phyloP scores from a whole-genome alignment of 2,888 invertebrate genomes.

The Cheilosia impressa region DNA sequence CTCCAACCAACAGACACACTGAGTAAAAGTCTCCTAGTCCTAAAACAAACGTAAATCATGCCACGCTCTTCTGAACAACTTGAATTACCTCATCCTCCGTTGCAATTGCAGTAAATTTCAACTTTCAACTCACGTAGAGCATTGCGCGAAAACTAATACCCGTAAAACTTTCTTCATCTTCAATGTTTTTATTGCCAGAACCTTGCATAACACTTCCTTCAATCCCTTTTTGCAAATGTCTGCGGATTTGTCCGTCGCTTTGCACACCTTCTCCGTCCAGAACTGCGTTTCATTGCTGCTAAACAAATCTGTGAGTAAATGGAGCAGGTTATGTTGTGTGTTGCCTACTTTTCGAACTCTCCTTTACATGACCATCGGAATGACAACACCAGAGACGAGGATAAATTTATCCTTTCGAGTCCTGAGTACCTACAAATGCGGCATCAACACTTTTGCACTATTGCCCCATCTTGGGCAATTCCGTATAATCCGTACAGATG shows the following conservation, averaged over 20 bases:
- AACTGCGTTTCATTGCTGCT: conserved; percentile 6
- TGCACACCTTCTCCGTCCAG: background rate
- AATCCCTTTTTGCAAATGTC: conserved; percentile 1
- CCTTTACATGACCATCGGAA: background rate
- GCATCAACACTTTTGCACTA: conserved; percentile 14
- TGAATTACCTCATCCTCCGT: background rate
- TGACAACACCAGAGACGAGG: conserved; percentile 3
- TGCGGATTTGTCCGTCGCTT: conserved; percentile 26
- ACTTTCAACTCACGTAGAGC: conserved; percentile 29
- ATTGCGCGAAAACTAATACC: background rate
- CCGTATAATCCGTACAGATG: background rate
- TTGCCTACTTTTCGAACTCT: background rate
- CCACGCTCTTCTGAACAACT: conserved; percentile 12
- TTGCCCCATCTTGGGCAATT: background rate
- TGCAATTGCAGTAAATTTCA: conserved; percentile 37
- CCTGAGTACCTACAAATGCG: background rate
- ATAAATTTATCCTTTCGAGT: conserved; percentile 5
- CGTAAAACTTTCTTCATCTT: conserved; percentile 35
- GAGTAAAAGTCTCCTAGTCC: background rate
- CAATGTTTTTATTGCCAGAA: conserved; percentile 23
- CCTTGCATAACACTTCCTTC: conserved; percentile 25
- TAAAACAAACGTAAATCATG: conserved; percentile 41
- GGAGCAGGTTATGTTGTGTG: conserved; percentile 2
- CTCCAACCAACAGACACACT: background rate
- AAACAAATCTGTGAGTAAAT: conserved; percentile 21